Evolutionary conservation across 2,797 vertebrate species (phyloP).

Genomic region (Gymnodraco acuticeps): DNA sequence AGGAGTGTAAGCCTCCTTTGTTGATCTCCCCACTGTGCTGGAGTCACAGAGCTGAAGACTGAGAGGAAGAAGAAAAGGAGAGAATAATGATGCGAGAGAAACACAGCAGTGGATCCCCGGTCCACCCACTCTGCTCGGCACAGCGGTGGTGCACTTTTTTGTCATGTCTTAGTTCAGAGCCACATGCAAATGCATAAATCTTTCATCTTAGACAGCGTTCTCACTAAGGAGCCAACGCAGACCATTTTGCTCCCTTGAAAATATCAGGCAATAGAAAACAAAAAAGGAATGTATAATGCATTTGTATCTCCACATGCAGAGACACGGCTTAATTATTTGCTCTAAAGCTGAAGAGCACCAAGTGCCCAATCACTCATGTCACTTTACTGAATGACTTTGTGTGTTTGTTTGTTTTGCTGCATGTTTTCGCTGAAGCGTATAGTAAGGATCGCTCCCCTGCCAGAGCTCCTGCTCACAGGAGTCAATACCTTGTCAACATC

Average conservation of each 20-base stretch:
- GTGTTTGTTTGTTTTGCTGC: conserved; percentile 40
- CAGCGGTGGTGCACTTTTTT: conserved; percentile 78
- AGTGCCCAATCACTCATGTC: conserved; percentile 59
- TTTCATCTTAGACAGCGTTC: conserved; percentile 75
- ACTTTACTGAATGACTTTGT: conserved; percentile 48
- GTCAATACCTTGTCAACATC: conserved; percentile 76
- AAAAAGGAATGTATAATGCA: conserved; percentile 52
- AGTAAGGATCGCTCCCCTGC: conserved; percentile 53
- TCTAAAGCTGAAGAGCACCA: conserved; percentile 54
- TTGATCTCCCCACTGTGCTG: conserved; percentile 76
- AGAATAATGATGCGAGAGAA: conserved; percentile 82
- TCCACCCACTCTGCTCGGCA: conserved; percentile 79
- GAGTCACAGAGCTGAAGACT: conserved; percentile 75
- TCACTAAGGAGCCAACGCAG: conserved; percentile 64
- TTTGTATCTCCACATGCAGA: conserved; percentile 56
- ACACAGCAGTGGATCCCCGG: conserved; percentile 78
- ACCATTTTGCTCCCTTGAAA: conserved; percentile 75
- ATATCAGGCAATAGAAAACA: conserved; percentile 65
- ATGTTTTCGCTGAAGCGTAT: conserved; percentile 40
- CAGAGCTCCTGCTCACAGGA: conserved; percentile 56
- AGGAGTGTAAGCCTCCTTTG: conserved; percentile 73
- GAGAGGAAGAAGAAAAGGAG: conserved; percentile 62
- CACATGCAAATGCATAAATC: conserved; percentile 81
- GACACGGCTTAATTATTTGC: conserved; percentile 74
- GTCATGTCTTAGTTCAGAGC: conserved; percentile 79